Evolutionary conservation across 2,113 vertebrate species (phyloP).

Genomic region (Neodontobutis hainanensis): DNA sequence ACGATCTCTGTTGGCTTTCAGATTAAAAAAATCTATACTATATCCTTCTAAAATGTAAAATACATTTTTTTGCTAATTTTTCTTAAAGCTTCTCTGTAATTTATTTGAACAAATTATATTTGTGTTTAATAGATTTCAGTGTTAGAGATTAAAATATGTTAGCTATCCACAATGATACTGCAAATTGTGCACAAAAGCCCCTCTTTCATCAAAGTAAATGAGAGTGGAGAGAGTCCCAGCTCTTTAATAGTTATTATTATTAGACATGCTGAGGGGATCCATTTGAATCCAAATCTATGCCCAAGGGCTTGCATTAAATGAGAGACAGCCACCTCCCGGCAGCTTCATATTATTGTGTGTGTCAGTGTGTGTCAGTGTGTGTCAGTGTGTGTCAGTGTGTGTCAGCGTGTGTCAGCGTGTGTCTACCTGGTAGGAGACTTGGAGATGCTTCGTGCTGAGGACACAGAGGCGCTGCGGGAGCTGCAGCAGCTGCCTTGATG

Average conservation of each 20-base stretch:
- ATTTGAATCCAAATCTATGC: constrained; percentile 39
- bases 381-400: constrained; percentile 21
- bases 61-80: too few species aligned
- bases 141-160: not conserved
- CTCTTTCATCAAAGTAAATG: not conserved
- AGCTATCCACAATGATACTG: not conserved
- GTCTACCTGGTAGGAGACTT: constrained; percentile 89
- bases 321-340: constrained; percentile 37
- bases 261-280: constrained; percentile 16
- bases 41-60: too few species aligned
- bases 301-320: constrained; percentile 23
- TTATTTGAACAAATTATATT: not conserved
- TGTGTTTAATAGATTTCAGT: not conserved
- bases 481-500: constrained; percentile 89
- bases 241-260: constrained; percentile 20
- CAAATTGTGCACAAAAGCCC: not conserved
- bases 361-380: constrained; percentile 11
- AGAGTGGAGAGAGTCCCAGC: constrained; percentile 23
- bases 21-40: too few species aligned
- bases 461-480: constrained; percentile 88
- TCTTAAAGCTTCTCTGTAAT: too few species aligned
- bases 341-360: constrained; percentile 6
- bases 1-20: too few species aligned
- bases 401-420: constrained; percentile 8
- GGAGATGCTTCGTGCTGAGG: constrained; percentile 86